phyloP scores from a whole-genome alignment of 2,888 invertebrate genomes.

The Volucella inflata region DNA sequence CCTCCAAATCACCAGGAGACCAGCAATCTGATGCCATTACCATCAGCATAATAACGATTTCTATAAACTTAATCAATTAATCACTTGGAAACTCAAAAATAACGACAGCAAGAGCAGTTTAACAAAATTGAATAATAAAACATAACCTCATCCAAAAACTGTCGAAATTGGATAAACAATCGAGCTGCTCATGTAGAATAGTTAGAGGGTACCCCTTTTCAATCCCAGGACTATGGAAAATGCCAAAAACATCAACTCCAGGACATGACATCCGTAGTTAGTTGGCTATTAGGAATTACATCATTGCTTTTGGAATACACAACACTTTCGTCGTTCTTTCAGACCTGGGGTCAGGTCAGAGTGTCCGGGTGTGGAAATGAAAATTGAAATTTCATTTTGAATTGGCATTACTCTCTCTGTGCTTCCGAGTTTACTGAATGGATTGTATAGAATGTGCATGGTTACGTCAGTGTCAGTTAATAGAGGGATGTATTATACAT shows the following conservation, averaged over 20 bases:
- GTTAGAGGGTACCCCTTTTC: not conserved
- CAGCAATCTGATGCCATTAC: no score
- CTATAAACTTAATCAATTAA: not conserved
- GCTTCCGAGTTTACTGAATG: not conserved
- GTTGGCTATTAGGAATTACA: conserved; percentile 10
- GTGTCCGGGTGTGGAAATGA: conserved; percentile 17
- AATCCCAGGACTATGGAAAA: not conserved
- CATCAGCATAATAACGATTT: no score
- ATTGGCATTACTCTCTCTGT: not conserved
- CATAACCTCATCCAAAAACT: conserved; percentile 4
- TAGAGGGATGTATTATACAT: not conserved
- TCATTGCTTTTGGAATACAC: conserved; percentile 6
- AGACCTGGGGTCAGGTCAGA: not conserved
- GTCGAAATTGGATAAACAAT: not conserved
- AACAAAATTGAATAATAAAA: not conserved
- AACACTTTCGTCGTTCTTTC: conserved; percentile 8
- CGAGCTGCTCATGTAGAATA: not conserved
- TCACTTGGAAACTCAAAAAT: not conserved
- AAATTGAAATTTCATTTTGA: conserved; percentile 18
- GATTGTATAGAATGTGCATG: not conserved
- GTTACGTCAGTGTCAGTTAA: not conserved
- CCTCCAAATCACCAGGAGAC: no score
- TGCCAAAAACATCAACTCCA: not conserved
- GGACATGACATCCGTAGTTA: no score
- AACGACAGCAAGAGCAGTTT: not conserved